Base-by-base conservation (phyloP, 2,797 vertebrate species). In the Momotus momota region DNA sequence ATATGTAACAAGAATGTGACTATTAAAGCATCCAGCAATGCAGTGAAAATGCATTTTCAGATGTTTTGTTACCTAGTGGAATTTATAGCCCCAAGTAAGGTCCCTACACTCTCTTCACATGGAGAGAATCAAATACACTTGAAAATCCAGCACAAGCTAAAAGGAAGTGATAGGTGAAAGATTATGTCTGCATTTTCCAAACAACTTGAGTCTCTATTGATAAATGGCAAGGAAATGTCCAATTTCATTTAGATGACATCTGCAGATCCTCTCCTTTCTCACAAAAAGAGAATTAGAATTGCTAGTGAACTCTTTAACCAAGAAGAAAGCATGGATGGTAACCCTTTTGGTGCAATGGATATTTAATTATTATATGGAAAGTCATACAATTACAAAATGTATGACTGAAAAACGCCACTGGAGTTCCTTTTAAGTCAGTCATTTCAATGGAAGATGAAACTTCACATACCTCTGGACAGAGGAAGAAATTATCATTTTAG, bases 301-400 rank as follows among this genome's bases (percentile, higher is more conserved):
- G 23, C 43, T 61, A 19, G 57, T 61, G 57, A 86, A 25, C 10
- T 49, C 27, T 82, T 80, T 70, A 82, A 43, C 15, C 16, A 61
- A 45, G 60, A 91, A 57, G 41, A 73, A 71, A 69, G 23, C 12
- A 58, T 35, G 54, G 57, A 77, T 45, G 29, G 33, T 6, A 88
- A 83, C 19, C 3, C 12, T 83, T 93, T 40, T 65, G 58, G 51
- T 71, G 49, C 23, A 62, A 81, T 27, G 49, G 66, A 65, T 83
- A 65, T 88, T 80, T 94, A 93, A 90, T 88, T 78, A 86, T 83
- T 64, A 43, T 46, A 74, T 54, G 49, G 13, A 54, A 91, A 94
- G 19, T 78, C 45, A 78, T 18, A n/a, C 13, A 90, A 51, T 61
- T 78, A 72, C 23, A 65, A 74, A 85, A 91, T 38, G 65, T 35